Percentiles rank a stretch among this genome's conserved stretches.
phyloP scores from a whole-genome alignment of 1,140 invertebrate species.

The Zelostemma sp. region DNA sequence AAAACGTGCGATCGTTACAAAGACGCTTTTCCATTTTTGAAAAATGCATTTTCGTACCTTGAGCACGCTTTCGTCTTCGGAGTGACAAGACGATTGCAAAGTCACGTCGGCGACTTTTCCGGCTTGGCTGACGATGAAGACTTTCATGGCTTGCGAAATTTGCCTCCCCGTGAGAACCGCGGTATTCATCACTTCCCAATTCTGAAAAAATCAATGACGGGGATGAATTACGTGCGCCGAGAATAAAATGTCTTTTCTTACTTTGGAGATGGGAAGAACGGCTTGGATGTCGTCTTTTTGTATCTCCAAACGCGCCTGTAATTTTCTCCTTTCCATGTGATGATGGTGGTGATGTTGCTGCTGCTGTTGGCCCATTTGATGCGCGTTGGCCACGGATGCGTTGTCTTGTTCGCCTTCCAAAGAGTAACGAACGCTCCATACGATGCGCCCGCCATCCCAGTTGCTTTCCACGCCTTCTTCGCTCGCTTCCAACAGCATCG shows the following conservation, averaged over 20 bases:
- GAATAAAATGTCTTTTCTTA: too few relatives aligned
- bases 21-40: too few relatives aligned
- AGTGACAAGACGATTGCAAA: constrained; percentile 94
- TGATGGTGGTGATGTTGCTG: constrained; percentile 65
- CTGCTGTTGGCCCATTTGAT: constrained; percentile 62
- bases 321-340: constrained; percentile 76
- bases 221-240: neutral
- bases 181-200: constrained; percentile 95
- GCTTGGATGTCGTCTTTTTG: constrained; percentile 96
- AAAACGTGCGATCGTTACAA: too few relatives aligned
- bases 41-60: constrained; percentile 81
- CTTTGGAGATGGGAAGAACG: constrained; percentile 94
- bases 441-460: constrained; percentile 83
- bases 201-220: constrained; percentile 75
- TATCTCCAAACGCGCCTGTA: constrained; percentile 87
- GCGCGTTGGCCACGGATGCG: constrained; percentile 64
- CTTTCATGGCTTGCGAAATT: constrained; percentile 94
- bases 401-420: constrained; percentile 74
- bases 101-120: constrained; percentile 96
- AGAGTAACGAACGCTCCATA: constrained; percentile 83
- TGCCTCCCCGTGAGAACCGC: constrained; percentile 94
- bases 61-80: constrained; percentile 94
- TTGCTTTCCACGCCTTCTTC: constrained; percentile 81
- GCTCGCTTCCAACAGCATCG: constrained; percentile 90
- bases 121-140: constrained; percentile 93